Base-by-base conservation (phyloP, 2,797 vertebrate genomes). In the Sarcophilus harrisii region DNA sequence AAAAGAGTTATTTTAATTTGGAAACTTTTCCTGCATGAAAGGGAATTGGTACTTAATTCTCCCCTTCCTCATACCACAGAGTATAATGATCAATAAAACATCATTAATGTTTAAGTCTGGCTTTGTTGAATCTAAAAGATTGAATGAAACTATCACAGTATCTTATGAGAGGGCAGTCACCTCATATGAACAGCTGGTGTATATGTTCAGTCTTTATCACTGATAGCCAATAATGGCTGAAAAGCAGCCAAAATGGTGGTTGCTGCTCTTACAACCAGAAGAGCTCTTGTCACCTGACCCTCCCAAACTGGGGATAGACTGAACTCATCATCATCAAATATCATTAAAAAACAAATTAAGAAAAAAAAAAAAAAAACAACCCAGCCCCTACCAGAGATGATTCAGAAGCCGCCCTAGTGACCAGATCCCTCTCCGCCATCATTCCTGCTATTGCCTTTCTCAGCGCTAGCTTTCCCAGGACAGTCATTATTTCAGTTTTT, bases 91-190 rank as follows among this genome's bases (percentile, higher is more conserved):
- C 94, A 95, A 18, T 95, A 55, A 54, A 97, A 93, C 89, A 96
- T 97, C 91, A 94, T 94, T 93, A 97, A 94, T 95, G 96, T 95
- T 89, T 94, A 94, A 81, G 52, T 92, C 38, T 32, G 94, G 58
- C 96, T 96, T 98, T 58, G 90, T 97, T 93, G 92, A 95, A 97
- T 95, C 94, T 96, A 60, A 97, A 97, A 16, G 90, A 94, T 52
- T 94, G 95, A 97, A 95, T 90, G 81, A 91, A 92, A 62, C 96
- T 58, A 32, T 95, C 93, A 57, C 0, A 4, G 18, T 96, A 57
- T 57, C 0, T 0, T 16, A 0, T 93, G 11, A 91, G 45, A 57
- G 58, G 96, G 55, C 60, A 95, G 32, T 73, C 54, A 21, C 9
- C 90, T 32, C 21, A 93, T 96, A 95, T 96, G 97, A 97, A 94